These are phyloP conservation scores for Simalia tracyae DNA, from an alignment of 2,797 vertebrate genomes.

Conservation along the genomic window DNA sequence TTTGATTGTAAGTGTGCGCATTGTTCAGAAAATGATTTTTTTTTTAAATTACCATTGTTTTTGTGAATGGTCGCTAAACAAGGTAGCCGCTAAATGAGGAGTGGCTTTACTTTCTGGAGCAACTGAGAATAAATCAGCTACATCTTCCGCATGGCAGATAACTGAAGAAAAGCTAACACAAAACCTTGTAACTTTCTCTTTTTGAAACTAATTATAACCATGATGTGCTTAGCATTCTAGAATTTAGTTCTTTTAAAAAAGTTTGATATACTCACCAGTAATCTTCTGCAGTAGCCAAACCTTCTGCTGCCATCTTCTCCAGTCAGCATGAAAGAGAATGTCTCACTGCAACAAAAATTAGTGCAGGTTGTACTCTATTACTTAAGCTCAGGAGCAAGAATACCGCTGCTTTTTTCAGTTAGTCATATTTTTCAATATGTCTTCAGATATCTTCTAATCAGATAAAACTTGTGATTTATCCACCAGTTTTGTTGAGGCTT, in stretches of 20 bases:
- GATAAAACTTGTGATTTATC: constrained; percentile 12
- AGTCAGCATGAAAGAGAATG: constrained; percentile 99
- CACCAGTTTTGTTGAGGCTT: not conserved
- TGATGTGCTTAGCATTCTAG: not conserved
- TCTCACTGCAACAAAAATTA: constrained; percentile 83
- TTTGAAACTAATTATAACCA: not conserved
- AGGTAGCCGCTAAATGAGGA: not conserved
- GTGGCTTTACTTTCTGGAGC: not conserved
- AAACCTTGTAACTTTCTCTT: not conserved
- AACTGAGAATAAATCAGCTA: not conserved
- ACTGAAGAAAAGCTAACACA: not conserved
- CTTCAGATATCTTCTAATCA: not conserved
- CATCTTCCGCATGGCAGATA: not conserved
- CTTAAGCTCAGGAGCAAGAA: not conserved
- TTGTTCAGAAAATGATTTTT: not conserved
- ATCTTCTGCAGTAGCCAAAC: constrained; percentile 96
- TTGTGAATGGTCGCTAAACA: not conserved
- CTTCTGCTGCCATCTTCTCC: constrained; percentile 96
- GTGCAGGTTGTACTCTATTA: not conserved
- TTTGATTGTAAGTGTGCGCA: not conserved
- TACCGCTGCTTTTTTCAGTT: constrained; percentile 9
- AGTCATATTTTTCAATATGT: not conserved
- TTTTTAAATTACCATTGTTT: not conserved
- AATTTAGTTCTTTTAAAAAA: constrained; percentile 1
- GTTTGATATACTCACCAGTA: constrained; percentile 83